Percentiles rank a stretch among this genome's conserved stretches.
phyloP scores from a whole-genome alignment of 2,113 vertebrate genomes.

The Prolemur simus region DNA sequence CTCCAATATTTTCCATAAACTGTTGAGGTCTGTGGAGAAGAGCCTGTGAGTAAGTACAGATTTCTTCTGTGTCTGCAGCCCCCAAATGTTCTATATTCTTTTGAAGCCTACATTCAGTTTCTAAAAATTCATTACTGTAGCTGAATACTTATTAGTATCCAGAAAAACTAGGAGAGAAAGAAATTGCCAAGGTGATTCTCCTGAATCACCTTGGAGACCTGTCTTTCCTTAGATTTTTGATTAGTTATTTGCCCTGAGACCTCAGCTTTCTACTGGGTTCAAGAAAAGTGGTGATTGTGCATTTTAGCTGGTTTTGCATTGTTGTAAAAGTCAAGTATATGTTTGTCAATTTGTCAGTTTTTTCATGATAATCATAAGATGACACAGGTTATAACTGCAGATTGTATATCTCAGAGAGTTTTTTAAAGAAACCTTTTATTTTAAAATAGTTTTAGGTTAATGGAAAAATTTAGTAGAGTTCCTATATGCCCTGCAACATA shows the following conservation, averaged over 20 bases:
- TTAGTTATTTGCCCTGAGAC: background rate
- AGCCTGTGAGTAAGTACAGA: background rate
- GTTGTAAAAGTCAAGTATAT: background rate
- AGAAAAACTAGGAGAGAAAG: background rate
- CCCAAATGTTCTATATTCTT: background rate
- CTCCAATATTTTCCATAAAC: background rate
- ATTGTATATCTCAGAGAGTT: background rate
- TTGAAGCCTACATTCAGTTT: background rate
- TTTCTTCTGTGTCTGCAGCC: background rate
- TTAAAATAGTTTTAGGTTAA: background rate
- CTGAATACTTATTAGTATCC: background rate
- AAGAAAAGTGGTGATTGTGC: background rate
- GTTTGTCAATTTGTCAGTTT: background rate
- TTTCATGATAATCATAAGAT: background rate
- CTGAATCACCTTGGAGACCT: background rate
- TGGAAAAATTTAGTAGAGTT: background rate
- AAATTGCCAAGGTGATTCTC: background rate
- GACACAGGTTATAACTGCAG: background rate
- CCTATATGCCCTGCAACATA: background rate
- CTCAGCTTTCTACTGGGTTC: background rate
- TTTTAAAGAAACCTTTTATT: background rate
- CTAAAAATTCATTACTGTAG: background rate
- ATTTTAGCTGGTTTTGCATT: background rate
- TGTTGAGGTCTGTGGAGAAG: background rate
- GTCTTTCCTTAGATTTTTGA: background rate